Percentiles rank a stretch among this genome's conserved stretches.
Conservation (phyloP, 2,888 invertebrate species). For the Caradrina clavipalpis region DNA sequence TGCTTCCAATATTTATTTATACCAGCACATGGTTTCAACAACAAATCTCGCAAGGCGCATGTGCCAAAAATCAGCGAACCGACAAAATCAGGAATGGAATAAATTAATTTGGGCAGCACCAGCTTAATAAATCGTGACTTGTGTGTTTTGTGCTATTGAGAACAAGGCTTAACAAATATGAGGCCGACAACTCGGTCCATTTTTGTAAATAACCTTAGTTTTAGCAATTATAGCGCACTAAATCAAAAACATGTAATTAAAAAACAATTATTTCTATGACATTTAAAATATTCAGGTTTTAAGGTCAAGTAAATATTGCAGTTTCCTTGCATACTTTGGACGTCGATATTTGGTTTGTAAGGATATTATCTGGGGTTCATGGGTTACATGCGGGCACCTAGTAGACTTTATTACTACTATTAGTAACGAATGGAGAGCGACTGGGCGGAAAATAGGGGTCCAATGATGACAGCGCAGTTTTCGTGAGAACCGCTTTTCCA, state of each 20-base stretch:
- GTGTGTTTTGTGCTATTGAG: neutral
- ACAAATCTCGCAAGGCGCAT: too few relatives aligned
- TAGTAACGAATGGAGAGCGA: conserved; percentile 30
- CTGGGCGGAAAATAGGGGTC: conserved; percentile 32
- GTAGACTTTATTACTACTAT: conserved; percentile 50
- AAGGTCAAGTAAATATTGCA: conserved; percentile 44
- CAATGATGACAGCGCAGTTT: conserved; percentile 44
- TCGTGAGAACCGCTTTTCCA: conserved; percentile 29
- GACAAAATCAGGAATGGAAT: neutral
- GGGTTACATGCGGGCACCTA: conserved; percentile 7
- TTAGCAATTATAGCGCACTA: conserved; percentile 29
- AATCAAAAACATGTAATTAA: conserved; percentile 29
- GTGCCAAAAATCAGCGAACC: neutral
- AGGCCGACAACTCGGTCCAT: conserved; percentile 26
- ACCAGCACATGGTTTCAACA: neutral
- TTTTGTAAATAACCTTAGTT: conserved; percentile 34
- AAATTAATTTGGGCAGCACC: neutral
- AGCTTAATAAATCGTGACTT: conserved; percentile 2
- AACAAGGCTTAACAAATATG: conserved; percentile 13
- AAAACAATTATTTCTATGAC: conserved; percentile 30
- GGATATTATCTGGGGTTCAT: conserved; percentile 14
- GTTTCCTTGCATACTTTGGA: conserved; percentile 22
- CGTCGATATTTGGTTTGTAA: conserved; percentile 3
- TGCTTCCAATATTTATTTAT: neutral
- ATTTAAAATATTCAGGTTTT: conserved; percentile 27